These are phyloP conservation scores for Leptarthrus brevirostris DNA, from an alignment of 2,888 invertebrate genomes.

Conservation along the genomic window DNA sequence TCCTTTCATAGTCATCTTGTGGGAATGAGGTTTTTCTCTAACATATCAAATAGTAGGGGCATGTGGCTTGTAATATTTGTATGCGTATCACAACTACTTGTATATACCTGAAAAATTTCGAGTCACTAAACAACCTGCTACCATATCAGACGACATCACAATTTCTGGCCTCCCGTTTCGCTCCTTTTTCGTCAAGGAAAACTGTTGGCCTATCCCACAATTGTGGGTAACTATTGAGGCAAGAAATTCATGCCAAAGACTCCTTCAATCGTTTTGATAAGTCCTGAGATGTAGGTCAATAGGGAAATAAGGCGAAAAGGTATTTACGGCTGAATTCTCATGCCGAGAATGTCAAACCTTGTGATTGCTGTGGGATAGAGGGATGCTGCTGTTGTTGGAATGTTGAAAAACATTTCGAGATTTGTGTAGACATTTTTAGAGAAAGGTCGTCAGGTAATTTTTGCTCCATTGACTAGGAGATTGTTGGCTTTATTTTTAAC, in stretches of 20 bases:
- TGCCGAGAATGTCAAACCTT: not conserved
- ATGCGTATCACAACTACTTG: constrained; percentile 9
- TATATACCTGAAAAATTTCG: constrained; percentile 11
- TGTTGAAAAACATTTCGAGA: constrained; percentile 24
- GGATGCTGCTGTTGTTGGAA: not conserved
- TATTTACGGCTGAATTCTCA: constrained; percentile 23
- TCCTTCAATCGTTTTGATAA: constrained; percentile 36
- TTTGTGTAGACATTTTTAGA: not conserved
- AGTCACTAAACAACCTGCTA: not conserved
- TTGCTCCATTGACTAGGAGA: constrained; percentile 5
- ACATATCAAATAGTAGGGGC: constrained; percentile 5
- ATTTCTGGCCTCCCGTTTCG: no score
- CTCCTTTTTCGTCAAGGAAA: not conserved
- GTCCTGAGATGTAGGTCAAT: constrained; percentile 34
- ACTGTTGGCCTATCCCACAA: not conserved
- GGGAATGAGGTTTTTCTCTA: not conserved
- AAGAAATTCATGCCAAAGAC: constrained; percentile 12
- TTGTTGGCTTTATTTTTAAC: not conserved
- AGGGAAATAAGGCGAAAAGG: constrained; percentile 38
- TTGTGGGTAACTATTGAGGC: constrained; percentile 21
- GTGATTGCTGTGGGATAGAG: not conserved
- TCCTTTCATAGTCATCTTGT: no score
- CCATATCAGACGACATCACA: not conserved
- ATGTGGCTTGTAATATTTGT: constrained; percentile 5
- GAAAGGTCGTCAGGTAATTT: constrained; percentile 29